A percentile compares a stretch with the other conserved stretches of the same genome.
phyloP scores from a whole-genome alignment of 1,140 invertebrate species.

The Leptinotarsa texana region DNA sequence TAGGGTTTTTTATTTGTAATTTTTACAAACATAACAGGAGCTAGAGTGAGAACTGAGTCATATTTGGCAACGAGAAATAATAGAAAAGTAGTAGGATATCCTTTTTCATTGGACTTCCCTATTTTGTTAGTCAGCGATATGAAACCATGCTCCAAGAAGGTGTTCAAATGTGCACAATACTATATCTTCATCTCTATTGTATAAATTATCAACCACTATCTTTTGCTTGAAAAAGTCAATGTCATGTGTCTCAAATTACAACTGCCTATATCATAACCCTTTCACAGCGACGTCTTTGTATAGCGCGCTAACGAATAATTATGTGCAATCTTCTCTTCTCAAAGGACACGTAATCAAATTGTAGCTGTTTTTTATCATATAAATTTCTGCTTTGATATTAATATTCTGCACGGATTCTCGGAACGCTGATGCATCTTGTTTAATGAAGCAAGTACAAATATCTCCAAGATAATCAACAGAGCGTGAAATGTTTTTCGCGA shows the following conservation, averaged over 20 bases:
- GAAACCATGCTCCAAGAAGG: no score
- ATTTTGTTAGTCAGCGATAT: no score
- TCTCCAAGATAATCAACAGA: not conserved
- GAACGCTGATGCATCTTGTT: constrained; percentile 7
- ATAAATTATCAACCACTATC: no score
- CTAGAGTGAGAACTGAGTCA: no score
- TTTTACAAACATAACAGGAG: no score
- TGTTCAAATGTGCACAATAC: no score
- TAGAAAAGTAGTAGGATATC: no score
- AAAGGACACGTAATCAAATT: constrained; percentile 8
- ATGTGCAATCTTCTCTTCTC: not conserved
- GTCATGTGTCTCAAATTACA: not conserved
- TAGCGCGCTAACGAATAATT: not conserved
- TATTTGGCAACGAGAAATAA: no score
- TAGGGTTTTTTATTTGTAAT: no score
- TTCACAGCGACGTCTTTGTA: not conserved
- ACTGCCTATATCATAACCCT: not conserved
- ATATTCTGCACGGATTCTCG: not conserved
- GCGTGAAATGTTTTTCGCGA: not conserved
- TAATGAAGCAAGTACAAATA: constrained; percentile 1
- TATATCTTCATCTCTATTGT: no score
- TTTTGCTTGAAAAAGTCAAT: not conserved
- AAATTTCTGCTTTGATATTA: constrained; percentile 4
- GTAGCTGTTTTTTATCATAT: constrained; percentile 4
- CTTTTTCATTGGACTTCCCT: no score